Evolutionary conservation across 2,113 vertebrate species (phyloP).

Genomic region (Pseudopipra pipra): DNA sequence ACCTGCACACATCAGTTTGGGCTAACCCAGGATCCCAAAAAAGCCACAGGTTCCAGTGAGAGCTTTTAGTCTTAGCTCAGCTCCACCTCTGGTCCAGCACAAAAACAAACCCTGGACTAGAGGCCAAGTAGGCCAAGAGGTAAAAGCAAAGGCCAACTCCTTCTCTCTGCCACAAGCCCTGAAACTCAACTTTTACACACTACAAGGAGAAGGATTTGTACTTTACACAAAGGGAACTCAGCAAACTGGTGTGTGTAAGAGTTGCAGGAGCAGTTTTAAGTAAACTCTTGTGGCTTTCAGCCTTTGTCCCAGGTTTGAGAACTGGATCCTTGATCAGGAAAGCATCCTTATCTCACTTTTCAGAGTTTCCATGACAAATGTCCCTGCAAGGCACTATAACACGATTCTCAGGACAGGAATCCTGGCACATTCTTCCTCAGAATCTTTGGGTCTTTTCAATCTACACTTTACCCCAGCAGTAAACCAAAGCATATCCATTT

Average conservation of each 20-base stretch:
- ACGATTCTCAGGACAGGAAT: background rate
- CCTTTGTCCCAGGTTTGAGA: background rate
- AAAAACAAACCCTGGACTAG: background rate
- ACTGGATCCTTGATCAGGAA: background rate
- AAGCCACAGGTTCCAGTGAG: background rate
- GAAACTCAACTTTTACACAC: background rate
- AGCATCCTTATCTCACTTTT: background rate
- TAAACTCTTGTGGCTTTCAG: background rate
- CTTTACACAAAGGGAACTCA: background rate
- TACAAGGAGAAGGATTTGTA: rapidly evolving
- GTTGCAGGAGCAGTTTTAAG: background rate
- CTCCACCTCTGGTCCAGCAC: background rate
- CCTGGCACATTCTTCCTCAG: background rate
- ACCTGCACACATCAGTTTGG: background rate
- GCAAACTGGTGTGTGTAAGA: rapidly evolving
- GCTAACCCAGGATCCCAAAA: background rate
- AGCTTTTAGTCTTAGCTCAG: background rate
- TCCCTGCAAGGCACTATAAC: background rate
- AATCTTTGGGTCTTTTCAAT: background rate
- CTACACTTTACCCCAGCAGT: background rate
- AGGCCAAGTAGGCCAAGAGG: background rate
- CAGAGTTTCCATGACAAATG: background rate
- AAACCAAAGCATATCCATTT: background rate
- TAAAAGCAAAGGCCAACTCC: background rate
- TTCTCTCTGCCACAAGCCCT: background rate